Base-by-base conservation (phyloP, 23 tunicate species). In the Ascidia mentula region DNA sequence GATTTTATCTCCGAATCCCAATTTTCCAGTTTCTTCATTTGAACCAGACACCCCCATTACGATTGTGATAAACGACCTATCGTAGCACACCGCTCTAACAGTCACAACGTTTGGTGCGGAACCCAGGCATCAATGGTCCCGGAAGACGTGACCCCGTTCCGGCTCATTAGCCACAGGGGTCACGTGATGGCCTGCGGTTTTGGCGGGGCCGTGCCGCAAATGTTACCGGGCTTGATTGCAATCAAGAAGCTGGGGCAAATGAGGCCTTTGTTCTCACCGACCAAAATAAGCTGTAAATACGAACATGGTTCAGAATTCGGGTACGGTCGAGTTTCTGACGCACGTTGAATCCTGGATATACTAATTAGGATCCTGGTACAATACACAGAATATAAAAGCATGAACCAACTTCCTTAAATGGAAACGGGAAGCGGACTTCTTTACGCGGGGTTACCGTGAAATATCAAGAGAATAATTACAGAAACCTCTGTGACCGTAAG, bases 181-280 rank as follows among this genome's bases (percentile, higher is more conserved):
- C 65, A 53, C 65, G 65, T 53, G 65, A 53, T 28, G 22, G 7
- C 24, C 13, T 28, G 65, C 28, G 65, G 65, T 3, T 9, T 53
- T 53, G 7, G 65, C 12, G 28, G 12, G 65, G 28, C 12, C 13
- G 2, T 20, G 24, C 65, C 65, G 13, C 65, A 53, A 53, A 53
- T 5, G 65, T 53, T 53, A 53, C 65, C 65, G 28, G 28, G 65
- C 24, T 53, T 53, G 65, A 53, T 53, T 53, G 65, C 65, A 53
- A 53, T 53, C 65, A 53, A 53, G 28, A 28, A 12, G 53, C 65
- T n/a, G n/a, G n/a, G 65, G 65, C 65, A 9, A 53, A 53, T 28
- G 13, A 28, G 65, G 65, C 4, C 65, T 53, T 53, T 53, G 65
- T 53, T 53, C 65, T 9, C 1, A 3, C 65, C 28, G 28, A 28